phyloP scores from a whole-genome alignment of 1,140 invertebrate genomes.

The Heliothis virescens region DNA sequence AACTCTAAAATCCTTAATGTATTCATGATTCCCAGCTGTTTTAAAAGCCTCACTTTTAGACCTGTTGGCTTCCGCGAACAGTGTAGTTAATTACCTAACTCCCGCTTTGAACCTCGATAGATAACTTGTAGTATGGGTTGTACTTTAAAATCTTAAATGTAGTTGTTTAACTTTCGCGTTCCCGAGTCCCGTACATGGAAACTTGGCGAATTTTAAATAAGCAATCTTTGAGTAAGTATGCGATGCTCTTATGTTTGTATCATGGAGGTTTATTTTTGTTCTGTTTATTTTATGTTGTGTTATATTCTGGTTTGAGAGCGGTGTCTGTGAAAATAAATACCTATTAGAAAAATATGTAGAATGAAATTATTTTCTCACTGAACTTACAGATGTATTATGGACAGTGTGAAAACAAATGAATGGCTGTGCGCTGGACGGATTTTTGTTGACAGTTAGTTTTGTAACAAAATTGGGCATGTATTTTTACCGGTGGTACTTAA shows the following conservation, averaged over 20 bases:
- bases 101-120: constrained; percentile 50
- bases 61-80: constrained; percentile 52
- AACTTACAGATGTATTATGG: too few species aligned
- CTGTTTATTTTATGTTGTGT: neutral
- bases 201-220: constrained; percentile 37
- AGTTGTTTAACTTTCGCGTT: constrained; percentile 23
- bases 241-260: constrained; percentile 3
- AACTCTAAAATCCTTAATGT: neutral
- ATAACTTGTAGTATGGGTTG: constrained; percentile 42
- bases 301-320: neutral
- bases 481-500: too few species aligned
- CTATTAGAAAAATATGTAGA: too few species aligned
- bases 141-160: constrained; percentile 47
- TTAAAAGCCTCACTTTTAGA: constrained; percentile 40
- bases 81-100: constrained; percentile 59
- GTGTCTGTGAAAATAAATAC: too few species aligned
- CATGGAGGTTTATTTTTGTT: constrained; percentile 6
- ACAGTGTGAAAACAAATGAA: too few species aligned
- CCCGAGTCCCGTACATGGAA: constrained; percentile 24
- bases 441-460: too few species aligned
- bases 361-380: too few species aligned
- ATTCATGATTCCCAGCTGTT: neutral
- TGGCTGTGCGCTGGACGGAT: too few species aligned
- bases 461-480: too few species aligned
- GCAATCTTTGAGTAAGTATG: constrained; percentile 17